Base-by-base conservation (phyloP, 2,113 vertebrate genomes). In the Eretmochelys imbricata region DNA sequence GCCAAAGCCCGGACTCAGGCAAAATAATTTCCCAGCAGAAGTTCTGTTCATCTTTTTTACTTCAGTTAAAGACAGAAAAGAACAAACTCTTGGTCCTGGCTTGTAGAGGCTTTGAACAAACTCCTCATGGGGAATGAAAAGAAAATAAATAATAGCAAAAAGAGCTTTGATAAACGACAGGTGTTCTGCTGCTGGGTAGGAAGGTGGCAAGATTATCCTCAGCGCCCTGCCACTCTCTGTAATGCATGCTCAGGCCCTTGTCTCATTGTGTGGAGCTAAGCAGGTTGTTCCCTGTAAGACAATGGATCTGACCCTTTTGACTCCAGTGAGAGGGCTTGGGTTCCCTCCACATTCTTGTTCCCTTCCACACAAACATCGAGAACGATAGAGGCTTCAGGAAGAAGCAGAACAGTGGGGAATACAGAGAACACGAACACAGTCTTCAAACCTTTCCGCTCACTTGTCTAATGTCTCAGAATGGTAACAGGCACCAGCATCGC, bases 31-130 rank as follows among this genome's bases (percentile, higher is more conserved):
- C 92, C 92, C 82, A 89, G 95, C 91, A 94, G 96, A 96, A 98
- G 96, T 97, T 97, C 95, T 82, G 93, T 96, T 94, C 54, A 4
- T 93, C 89, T 95, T 97, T 97, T 97, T 91, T 97, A 96, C 90
- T 95, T 80, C 31, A 14, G 80, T 95, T 97, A 93, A 93, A 97
- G 96, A 94, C 93, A 81, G 93, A 95, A 94, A 88, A 85, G 80
- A 97, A 85, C 92, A 80, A 89, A 95, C 82, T 93, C 87, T 89
- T 29, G 86, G 50, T 92, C 95, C 90, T 84, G 95, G 93, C 97
- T 97, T 80, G 5, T 3, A 2, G 27, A 53, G 95, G 83, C 95
- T 97, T 96, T 96, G 97, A 96, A 97, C 96, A 88, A 95, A 87
- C 89, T 97, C 87, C 87, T 96, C 89, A 62, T 29, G 13, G 89